These are phyloP conservation scores for Cerastis rubricosa DNA, from an alignment of 2,888 invertebrate species.

Conservation along the genomic window DNA sequence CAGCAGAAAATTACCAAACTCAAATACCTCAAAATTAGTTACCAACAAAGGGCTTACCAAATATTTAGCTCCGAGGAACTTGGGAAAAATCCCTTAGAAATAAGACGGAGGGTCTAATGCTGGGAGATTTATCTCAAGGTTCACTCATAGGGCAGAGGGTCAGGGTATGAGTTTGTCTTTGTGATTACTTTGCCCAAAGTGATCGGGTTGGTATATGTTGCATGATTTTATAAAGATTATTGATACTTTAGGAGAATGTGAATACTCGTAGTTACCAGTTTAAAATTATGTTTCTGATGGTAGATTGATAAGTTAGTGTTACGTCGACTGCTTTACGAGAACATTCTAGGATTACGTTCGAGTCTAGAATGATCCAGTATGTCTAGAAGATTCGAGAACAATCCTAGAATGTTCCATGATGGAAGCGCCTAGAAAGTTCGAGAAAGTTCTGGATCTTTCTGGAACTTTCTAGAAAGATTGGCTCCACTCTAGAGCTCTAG, in stretches of 20 bases:
- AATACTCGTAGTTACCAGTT: not conserved
- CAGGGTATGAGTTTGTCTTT: conserved; percentile 59
- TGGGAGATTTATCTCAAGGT: conserved; percentile 47
- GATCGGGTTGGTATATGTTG: conserved; percentile 39
- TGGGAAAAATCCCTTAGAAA: conserved; percentile 50
- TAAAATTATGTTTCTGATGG: not conserved
- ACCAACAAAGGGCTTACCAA: conserved; percentile 41
- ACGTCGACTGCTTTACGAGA: too few species aligned
- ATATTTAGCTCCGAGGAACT: conserved; percentile 45
- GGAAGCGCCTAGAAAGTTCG: too few species aligned
- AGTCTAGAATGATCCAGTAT: too few species aligned
- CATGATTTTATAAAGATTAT: not conserved
- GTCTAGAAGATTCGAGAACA: too few species aligned
- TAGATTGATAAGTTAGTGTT: too few species aligned
- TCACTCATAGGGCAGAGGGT: conserved; percentile 35
- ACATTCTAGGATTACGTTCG: too few species aligned
- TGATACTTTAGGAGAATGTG: not conserved
- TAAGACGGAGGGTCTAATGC: conserved; percentile 51
- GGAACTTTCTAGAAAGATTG: too few species aligned
- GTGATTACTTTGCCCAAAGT: conserved; percentile 57
- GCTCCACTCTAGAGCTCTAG: too few species aligned
- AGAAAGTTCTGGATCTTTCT: too few species aligned
- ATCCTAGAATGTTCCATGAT: too few species aligned
- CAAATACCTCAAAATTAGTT: conserved; percentile 39
- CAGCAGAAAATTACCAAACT: conserved; percentile 16